A percentile compares a stretch with the other conserved stretches of the same genome.
Conservation (phyloP, 2,888 invertebrate genomes). For the Tolmerus cingulatus region DNA sequence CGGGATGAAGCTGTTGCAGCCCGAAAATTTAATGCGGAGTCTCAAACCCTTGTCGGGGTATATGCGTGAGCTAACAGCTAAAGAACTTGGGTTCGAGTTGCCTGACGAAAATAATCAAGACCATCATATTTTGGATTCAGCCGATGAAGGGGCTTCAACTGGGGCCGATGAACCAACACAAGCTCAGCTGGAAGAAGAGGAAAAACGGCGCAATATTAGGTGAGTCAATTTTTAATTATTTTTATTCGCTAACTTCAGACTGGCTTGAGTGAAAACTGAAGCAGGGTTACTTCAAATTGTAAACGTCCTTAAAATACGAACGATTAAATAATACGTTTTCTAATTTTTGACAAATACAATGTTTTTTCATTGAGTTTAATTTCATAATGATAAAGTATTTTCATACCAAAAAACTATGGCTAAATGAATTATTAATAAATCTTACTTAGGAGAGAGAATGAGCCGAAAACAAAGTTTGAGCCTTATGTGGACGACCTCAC, state of each 20-base stretch:
- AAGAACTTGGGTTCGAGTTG: conserved; percentile 84
- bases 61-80: conserved; percentile 78
- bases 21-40: conserved; percentile 79
- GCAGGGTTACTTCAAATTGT: no score
- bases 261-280: no score
- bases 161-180: conserved; percentile 60
- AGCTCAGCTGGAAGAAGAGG: conserved; percentile 61
- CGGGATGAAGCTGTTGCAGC: conserved; percentile 83
- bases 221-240: no score
- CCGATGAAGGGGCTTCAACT: conserved; percentile 60
- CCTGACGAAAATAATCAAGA: conserved; percentile 58
- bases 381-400: no score
- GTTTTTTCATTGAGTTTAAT: no score
- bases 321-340: no score
- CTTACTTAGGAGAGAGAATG: conserved; percentile 57
- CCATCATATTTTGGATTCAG: conserved; percentile 58
- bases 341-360: no score
- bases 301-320: no score
- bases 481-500: conserved; percentile 79
- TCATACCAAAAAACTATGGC: no score
- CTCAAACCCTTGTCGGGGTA: conserved; percentile 75
- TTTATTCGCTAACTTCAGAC: no score
- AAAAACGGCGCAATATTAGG: conserved; percentile 56
- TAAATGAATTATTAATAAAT: background rate
- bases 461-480: conserved; percentile 70